Percentiles rank a stretch among this genome's conserved stretches.
Evolutionary conservation across 1,140 invertebrate genomes (phyloP).

Genomic region (Aporrectodea caliginosa): DNA sequence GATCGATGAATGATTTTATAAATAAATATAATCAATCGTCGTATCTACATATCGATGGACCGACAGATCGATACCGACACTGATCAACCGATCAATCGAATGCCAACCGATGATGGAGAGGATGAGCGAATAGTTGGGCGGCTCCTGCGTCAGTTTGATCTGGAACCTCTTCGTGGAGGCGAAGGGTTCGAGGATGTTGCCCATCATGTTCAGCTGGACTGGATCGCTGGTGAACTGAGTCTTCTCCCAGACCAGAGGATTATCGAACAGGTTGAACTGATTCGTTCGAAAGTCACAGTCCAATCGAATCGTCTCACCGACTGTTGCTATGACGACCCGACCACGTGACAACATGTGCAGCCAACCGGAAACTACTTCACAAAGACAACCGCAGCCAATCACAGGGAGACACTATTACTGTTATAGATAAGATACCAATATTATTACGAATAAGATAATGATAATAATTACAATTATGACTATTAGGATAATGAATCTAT

Average conservation of each 20-base stretch:
- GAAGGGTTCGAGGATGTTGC: neutral
- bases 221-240: neutral
- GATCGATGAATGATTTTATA: too few species aligned
- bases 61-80: too few species aligned
- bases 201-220: neutral
- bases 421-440: too few species aligned
- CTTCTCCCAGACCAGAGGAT: neutral
- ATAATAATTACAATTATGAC: too few species aligned
- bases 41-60: too few species aligned
- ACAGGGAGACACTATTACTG: too few species aligned
- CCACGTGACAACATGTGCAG: neutral
- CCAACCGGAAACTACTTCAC: too few species aligned
- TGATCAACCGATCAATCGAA: neutral
- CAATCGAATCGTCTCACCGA: neutral
- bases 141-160: neutral
- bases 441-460: too few species aligned
- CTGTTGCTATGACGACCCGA: neutral
- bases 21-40: too few species aligned
- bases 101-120: conserved; percentile 4
- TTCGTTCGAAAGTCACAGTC: neutral
- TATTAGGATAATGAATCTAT: too few species aligned
- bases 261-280: neutral
- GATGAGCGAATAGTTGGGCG: neutral
- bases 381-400: too few species aligned
- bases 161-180: neutral